Base-by-base conservation (phyloP, 1,140 invertebrate genomes). In the Luehdorfia chinensis region DNA sequence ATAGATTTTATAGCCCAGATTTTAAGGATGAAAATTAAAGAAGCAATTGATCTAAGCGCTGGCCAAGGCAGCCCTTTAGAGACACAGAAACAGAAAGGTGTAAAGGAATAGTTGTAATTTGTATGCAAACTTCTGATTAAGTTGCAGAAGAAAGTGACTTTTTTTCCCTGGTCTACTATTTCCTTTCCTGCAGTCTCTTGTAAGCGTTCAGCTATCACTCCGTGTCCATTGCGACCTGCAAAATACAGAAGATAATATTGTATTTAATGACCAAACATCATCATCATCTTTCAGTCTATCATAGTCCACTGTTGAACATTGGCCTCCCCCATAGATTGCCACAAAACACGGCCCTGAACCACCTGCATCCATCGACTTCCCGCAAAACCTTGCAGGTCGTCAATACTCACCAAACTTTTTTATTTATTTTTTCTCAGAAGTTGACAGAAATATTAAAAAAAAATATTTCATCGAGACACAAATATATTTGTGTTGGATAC, bases 201-300 rank as follows among this genome's bases (percentile, higher is more conserved):
- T 18, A 43, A 14, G 14, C 39, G 39, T 4, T 43, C 39, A 2
- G 14, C 9, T 9, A 43, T 43, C 15, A 43, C 14, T 43, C 39
- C 25, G 39, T 43, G 39, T 43, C 39, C 39, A 43, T 43, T 27
- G 39, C 39, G 9, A 43, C 39, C 39, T 43, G 8, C 1, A 43
- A 43, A 39, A 13, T 16, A 36, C 3, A 15, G 9, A 39, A 39
- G 8, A 18, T 12, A 3, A 6, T 21, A 34, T 8, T 15, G 9
- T 18, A 2, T 16, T 2, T 1, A n/a, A 34, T 8, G 14, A 8
- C 5, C 2, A 27, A n/a, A n/a, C n/a, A n/a, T n/a, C n/a, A n/a
- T n/a, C n/a, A n/a, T n/a, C n/a, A n/a, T n/a, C n/a, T n/a, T n/a
- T n/a, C n/a, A n/a, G n/a, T n/a, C n/a, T n/a, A n/a, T n/a, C n/a